phyloP scores from a whole-genome alignment of 2,113 vertebrate genomes.

The Reinhardtius hippoglossoides region DNA sequence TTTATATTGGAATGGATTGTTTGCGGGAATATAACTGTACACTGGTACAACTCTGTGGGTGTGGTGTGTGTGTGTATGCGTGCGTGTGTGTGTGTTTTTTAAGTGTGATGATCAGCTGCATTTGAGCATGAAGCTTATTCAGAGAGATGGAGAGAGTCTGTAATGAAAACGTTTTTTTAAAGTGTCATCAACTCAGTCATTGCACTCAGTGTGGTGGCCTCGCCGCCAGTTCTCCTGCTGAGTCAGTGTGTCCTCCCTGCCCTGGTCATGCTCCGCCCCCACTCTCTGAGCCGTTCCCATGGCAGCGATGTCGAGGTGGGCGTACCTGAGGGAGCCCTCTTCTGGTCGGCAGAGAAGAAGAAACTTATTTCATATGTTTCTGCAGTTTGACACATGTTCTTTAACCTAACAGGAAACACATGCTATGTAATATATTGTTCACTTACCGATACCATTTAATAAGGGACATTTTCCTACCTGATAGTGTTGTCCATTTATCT shows the following conservation, averaged over 20 bases:
- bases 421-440: neutral
- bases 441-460: neutral
- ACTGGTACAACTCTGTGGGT: conserved; percentile 16
- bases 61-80: neutral
- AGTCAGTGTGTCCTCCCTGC: conserved; percentile 84
- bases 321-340: conserved; percentile 81
- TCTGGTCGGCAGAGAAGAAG: conserved; percentile 72
- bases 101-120: conserved; percentile 3
- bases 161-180: conserved; percentile 8
- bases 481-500: neutral
- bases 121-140: conserved; percentile 33
- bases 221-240: conserved; percentile 84
- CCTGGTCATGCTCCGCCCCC: conserved; percentile 84
- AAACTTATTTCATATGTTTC: neutral
- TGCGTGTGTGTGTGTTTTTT: conserved; percentile 17
- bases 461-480: too few relatives aligned
- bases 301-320: conserved; percentile 87
- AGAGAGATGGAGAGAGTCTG: conserved; percentile 10
- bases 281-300: conserved; percentile 88
- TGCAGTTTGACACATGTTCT: neutral
- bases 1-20: conserved; percentile 66
- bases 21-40: conserved; percentile 35
- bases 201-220: conserved; percentile 76
- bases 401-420: neutral
- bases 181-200: neutral